Evolutionary conservation across 23 tunicate genomes (phyloP).

Genomic region (Halocynthia aurantium): DNA sequence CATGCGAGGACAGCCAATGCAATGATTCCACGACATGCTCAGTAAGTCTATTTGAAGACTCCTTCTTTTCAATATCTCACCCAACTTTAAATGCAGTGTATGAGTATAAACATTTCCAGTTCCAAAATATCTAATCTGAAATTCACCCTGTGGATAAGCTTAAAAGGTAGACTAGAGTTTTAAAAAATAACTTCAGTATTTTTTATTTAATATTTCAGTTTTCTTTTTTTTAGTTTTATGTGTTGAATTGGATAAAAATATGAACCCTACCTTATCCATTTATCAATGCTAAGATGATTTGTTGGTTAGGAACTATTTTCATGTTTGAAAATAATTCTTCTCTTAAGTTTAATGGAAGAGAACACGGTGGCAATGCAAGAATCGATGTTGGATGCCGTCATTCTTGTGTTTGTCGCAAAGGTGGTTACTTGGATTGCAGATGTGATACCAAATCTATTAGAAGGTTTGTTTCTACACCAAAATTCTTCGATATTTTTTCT

Average conservation of each 20-base stretch:
- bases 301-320: too few species aligned
- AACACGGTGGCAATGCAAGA: slow-evolving; percentile 4
- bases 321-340: not conserved
- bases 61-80: not conserved
- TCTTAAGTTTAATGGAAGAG: slow-evolving; percentile 28
- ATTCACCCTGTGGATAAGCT: too few species aligned
- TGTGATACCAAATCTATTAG: slow-evolving; percentile 27
- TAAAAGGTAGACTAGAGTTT: too few species aligned
- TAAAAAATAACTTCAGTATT: too few species aligned
- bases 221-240: too few species aligned
- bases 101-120: too few species aligned
- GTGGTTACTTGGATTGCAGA: slow-evolving; percentile 40
- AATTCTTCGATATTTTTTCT: not conserved
- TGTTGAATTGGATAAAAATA: too few species aligned
- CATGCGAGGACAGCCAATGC: slow-evolving; percentile 10
- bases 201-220: too few species aligned
- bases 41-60: not conserved
- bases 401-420: slow-evolving; percentile 33
- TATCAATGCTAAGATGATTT: too few species aligned
- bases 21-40: not conserved
- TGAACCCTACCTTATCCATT: too few species aligned
- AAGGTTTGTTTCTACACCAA: slow-evolving; percentile 12
- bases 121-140: too few species aligned
- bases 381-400: slow-evolving; percentile 42
- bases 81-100: too few species aligned